Conservation (phyloP, 2,888 invertebrate genomes). For the Xylophagus ater region DNA sequence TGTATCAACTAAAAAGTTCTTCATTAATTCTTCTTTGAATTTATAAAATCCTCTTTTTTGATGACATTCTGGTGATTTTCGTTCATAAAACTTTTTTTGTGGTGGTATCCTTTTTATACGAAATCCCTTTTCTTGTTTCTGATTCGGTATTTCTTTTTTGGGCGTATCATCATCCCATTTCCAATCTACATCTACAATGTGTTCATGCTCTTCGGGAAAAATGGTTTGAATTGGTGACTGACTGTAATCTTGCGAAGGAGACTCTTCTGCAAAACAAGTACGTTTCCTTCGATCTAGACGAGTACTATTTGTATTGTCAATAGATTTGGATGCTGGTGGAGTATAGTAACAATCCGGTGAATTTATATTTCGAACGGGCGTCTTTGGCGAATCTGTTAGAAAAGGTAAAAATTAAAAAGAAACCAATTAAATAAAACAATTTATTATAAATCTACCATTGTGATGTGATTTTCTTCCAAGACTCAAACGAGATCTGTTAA, state of each 20-base stretch:
- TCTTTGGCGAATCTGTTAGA: constrained; percentile 8
- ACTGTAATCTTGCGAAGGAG: constrained; percentile 12
- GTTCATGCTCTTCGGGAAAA: too few species aligned
- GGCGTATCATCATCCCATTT: constrained; percentile 8
- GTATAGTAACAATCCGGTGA: background rate
- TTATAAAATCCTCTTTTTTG: constrained; percentile 11
- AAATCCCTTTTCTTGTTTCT: background rate
- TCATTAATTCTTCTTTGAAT: constrained; percentile 7
- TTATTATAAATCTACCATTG: background rate
- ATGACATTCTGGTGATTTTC: background rate
- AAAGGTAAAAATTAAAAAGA: background rate
- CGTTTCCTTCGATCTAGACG: constrained; percentile 3
- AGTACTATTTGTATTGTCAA: constrained; percentile 1
- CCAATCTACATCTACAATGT: constrained; percentile 13
- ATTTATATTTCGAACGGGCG: background rate
- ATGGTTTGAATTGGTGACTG: background rate
- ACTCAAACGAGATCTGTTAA: constrained; percentile 5
- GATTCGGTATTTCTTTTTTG: background rate
- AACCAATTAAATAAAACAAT: background rate
- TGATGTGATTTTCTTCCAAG: background rate
- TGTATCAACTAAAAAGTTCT: background rate
- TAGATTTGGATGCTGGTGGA: constrained; percentile 1
- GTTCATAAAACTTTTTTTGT: background rate
- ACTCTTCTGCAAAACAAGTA: constrained; percentile 8
- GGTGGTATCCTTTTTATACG: background rate